Conservation (phyloP, 2,113 vertebrate species). For the Isichthys henryi region DNA sequence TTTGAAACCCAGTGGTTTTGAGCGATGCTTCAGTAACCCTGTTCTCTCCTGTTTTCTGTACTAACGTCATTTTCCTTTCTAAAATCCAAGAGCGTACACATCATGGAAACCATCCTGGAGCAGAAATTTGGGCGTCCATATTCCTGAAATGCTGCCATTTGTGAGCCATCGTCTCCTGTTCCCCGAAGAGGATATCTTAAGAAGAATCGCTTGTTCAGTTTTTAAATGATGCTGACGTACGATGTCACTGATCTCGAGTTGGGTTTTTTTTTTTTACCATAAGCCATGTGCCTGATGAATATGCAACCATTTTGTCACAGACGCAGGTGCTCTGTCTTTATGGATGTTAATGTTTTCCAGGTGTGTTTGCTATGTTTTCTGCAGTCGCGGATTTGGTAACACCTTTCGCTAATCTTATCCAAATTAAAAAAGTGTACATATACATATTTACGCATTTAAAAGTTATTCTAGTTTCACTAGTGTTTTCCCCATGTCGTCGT, state of each 20-base stretch:
- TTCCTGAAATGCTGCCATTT: conserved; percentile 5
- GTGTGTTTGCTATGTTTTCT: not conserved
- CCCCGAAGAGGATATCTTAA: not conserved
- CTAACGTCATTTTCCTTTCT: conserved; percentile 8
- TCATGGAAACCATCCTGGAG: conserved; percentile 60
- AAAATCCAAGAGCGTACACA: conserved; percentile 52
- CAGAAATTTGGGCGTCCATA: conserved; percentile 52
- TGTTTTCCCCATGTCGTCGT: too few species aligned
- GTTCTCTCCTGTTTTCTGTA: not conserved
- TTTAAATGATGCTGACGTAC: not conserved
- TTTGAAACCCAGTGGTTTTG: not conserved
- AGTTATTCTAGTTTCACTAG: not conserved
- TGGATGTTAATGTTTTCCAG: not conserved
- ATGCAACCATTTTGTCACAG: not conserved
- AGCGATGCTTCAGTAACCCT: not conserved
- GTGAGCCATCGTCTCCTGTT: not conserved
- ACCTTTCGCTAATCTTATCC: not conserved
- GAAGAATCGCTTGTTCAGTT: not conserved
- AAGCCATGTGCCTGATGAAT: not conserved
- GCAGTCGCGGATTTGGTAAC: not conserved
- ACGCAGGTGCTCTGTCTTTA: not conserved
- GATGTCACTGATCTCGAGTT: not conserved
- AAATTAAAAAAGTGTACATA: not conserved
- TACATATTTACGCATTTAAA: not conserved
- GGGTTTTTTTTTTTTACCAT: not conserved